Conservation (phyloP, 92 coral and sea anemone species). For the Virgularia gustaviana region DNA sequence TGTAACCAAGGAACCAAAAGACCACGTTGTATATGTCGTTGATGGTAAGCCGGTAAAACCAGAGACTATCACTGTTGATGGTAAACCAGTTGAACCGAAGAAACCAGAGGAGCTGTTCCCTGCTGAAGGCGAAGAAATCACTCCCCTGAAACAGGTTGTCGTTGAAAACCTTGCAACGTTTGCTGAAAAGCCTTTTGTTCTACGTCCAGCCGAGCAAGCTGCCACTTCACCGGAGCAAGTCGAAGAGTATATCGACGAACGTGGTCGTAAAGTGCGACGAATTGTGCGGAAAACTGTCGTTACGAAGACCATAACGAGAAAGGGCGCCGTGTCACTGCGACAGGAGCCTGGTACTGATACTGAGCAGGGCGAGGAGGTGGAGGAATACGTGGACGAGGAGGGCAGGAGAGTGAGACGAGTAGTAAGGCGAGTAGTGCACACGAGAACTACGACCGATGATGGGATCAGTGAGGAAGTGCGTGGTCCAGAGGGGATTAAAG, state of each 20-base stretch:
- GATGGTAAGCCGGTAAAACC: conserved; percentile 11
- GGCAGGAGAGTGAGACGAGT: conserved; percentile 51
- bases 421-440: conserved; percentile 27
- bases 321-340: not conserved
- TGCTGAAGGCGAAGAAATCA: not conserved
- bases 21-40: conserved; percentile 4
- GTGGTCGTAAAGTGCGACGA: conserved; percentile 26
- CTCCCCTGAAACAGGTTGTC: not conserved
- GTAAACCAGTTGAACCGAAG: conserved; percentile 11
- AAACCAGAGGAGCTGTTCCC: not conserved
- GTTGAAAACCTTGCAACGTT: too few species aligned
- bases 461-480: conserved; percentile 10
- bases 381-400: conserved; percentile 56
- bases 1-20: conserved; percentile 30
- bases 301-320: conserved; percentile 4
- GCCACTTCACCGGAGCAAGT: conserved; percentile 7
- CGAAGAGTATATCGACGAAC: conserved; percentile 55
- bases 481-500: not conserved
- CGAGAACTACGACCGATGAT: not conserved
- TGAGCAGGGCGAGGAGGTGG: conserved; percentile 16
- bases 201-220: not conserved
- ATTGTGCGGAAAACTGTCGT: conserved; percentile 27
- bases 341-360: not conserved
- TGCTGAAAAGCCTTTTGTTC: not conserved
- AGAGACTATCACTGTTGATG: conserved; percentile 4